phyloP scores from a whole-genome alignment of 2,888 invertebrate species.

The Eristalinus aeneus region DNA sequence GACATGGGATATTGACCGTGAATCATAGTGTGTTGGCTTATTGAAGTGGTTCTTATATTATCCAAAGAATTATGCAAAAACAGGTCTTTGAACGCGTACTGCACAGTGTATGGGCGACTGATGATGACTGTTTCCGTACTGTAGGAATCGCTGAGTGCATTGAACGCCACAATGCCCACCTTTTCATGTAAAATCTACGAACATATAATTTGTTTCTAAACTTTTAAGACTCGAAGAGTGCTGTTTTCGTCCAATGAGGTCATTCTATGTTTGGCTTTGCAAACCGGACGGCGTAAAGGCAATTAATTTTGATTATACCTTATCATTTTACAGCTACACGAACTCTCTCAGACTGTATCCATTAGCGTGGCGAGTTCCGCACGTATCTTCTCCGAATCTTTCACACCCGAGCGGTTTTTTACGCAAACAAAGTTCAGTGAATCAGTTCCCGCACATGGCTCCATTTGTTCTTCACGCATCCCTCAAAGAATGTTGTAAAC shows the following conservation, averaged over 20 bases:
- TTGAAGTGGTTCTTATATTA: constrained; percentile 22
- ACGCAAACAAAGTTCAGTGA: neutral
- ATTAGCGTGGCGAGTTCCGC: neutral
- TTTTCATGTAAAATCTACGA: neutral
- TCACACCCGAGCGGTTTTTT: neutral
- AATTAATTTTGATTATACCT: neutral
- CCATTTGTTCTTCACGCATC: neutral
- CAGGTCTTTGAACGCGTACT: constrained; percentile 21
- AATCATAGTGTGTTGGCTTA: constrained; percentile 48
- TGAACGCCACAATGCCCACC: constrained; percentile 24
- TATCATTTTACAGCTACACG: neutral
- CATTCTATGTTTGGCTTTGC: neutral
- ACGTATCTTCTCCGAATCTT: neutral
- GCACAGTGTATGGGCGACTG: constrained; percentile 39
- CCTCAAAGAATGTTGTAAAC: neutral
- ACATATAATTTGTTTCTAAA: neutral
- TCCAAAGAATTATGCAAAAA: constrained; percentile 35
- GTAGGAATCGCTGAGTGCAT: constrained; percentile 32
- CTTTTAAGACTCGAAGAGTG: neutral
- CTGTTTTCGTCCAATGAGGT: neutral
- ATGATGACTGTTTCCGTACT: constrained; percentile 39
- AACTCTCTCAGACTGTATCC: neutral
- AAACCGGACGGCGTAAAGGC: neutral
- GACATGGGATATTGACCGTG: constrained; percentile 62
- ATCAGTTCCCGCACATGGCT: neutral